A percentile compares a stretch with the other conserved stretches of the same genome.
phyloP scores from a whole-genome alignment of 2,797 vertebrate species.

The Chiroxiphia lanceolata region DNA sequence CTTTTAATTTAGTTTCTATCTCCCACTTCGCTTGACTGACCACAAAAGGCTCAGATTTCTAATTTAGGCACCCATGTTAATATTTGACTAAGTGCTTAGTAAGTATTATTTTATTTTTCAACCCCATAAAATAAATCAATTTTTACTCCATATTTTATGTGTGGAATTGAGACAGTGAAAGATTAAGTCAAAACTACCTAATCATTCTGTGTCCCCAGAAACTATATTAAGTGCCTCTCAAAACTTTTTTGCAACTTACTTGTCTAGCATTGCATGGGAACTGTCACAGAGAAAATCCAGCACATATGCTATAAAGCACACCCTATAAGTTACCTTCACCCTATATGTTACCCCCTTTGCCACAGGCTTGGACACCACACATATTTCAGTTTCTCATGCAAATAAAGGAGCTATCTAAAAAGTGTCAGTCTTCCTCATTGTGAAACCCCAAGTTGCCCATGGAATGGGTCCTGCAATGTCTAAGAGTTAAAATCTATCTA shows the following conservation, averaged over 20 bases:
- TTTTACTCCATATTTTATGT: background rate
- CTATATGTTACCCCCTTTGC: background rate
- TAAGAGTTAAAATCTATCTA: background rate
- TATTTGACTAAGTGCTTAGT: background rate
- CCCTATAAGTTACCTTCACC: rapidly evolving
- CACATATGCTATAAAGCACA: background rate
- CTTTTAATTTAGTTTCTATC: background rate
- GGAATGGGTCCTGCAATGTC: background rate
- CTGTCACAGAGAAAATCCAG: background rate
- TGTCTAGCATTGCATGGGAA: background rate
- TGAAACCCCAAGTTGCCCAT: background rate
- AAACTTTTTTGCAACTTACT: background rate
- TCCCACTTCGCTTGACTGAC: background rate
- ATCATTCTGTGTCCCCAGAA: background rate
- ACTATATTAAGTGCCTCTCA: background rate
- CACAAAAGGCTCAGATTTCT: background rate
- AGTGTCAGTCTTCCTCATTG: background rate
- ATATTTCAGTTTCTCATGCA: background rate
- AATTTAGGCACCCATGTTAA: background rate
- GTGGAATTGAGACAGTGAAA: background rate
- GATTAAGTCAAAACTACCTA: background rate
- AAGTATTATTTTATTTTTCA: background rate
- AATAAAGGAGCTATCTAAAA: background rate
- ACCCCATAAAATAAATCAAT: background rate
- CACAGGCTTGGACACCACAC: rapidly evolving